Evolutionary conservation across 2,888 invertebrate species (phyloP), one percentile per base, ranked within the genome.

Genomic region (Tromatobia lineatoria): DNA sequence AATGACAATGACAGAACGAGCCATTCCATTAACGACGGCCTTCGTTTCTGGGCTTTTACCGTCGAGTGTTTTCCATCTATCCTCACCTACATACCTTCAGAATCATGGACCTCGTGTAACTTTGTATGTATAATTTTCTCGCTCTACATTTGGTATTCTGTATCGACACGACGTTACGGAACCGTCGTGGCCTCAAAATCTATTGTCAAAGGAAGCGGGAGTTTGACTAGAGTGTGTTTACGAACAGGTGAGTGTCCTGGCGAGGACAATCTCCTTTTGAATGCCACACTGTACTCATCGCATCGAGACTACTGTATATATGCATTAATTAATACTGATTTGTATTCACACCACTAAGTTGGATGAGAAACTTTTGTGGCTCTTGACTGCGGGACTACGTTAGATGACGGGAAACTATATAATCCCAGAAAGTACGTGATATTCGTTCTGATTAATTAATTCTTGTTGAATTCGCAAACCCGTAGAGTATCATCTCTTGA

Each of bases 1-100:
- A 75, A 85, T 85, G 86, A 87, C 87, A 85, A 85, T 87, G 88
- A 87, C 82, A 83, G 84, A 87, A 85, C 83, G 87, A 80, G 83
- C 84, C 87, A 87, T 88, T 88, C 82, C 86, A 80, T 86, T 85
- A 86, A 84, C 73, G 82, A 75, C 71, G 69, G 61, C 76, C 67
- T 78, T 77, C 75, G 77, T 69, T 83, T 80, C 47, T 80, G 25
- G 23, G 77, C 29, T 77, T 59, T 34, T 45, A 70, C 57, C 23
- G 34, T 10, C 15, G 66, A 75, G 78, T 74, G 70, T 23, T 78
- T 82, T 75, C 45, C 54, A 45, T 42, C 34, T 54, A 70, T 70
- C 54, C 34, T 34, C 57, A 47, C 59, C 61, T 38, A 82, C 34
- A 61, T 59, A 52, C 25, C 34, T 20, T 38, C 59, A 57, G 15